Conservation (phyloP, 2,888 invertebrate species). For the Chrysomela aeneicollis region DNA sequence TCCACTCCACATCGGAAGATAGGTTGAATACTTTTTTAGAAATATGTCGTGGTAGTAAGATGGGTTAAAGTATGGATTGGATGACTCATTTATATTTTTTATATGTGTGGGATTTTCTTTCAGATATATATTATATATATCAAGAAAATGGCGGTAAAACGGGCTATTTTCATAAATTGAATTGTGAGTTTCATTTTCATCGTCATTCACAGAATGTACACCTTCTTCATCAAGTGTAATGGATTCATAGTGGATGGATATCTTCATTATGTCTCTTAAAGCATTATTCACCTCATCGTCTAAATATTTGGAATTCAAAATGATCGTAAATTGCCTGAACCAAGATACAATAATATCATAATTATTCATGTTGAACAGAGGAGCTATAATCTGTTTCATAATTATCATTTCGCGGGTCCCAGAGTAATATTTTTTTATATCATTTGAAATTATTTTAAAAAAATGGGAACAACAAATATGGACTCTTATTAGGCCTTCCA, state of each 20-base stretch:
- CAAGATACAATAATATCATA: neutral
- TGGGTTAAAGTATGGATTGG: neutral
- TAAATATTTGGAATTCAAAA: no score
- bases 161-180: no score
- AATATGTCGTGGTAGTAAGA: neutral
- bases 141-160: neutral
- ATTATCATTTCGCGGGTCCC: neutral
- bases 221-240: no score
- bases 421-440: neutral
- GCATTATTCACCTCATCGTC: no score
- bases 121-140: neutral
- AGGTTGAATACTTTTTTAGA: neutral
- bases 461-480: slow-evolving; percentile 15
- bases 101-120: no score
- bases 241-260: no score
- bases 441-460: neutral
- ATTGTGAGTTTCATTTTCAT: no score
- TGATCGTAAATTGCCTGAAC: no score
- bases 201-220: no score
- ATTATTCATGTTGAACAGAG: neutral
- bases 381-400: neutral
- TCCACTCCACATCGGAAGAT: slow-evolving; percentile 6
- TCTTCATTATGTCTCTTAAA: no score
- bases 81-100: neutral
- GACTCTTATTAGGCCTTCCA: neutral